Base-by-base conservation (phyloP, 2,888 invertebrate species). In the Dendrolimus pini region DNA sequence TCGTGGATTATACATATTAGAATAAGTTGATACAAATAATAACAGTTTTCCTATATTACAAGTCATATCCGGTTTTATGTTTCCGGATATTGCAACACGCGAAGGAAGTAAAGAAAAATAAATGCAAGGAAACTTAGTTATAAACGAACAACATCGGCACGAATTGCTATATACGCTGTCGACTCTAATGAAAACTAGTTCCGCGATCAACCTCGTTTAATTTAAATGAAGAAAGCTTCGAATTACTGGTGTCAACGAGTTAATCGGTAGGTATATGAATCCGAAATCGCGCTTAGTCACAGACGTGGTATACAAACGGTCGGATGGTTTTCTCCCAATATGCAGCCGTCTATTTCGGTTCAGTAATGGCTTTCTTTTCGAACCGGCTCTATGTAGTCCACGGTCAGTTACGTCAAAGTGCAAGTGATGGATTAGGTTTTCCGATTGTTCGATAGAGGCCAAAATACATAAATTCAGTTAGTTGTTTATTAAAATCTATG, bases 331-430 rank as follows among this genome's bases (percentile, higher is more conserved):
- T 53, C 42, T 55, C 18, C n/a, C 52, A n/a, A 41, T 58, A 12
- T 41, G 47, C 52, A 9, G 47, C 2, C 47, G 9, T 7, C 41
- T 52, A 41, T 54, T 58, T 57, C 62, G 62, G 61, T 63, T 62
- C 56, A 52, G 62, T 57, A 58, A 55, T 57, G 41, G 59, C 30
- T 57, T 47, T 56, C 54, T 59, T 56, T 60, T 53, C 57, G 59
- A 59, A 53, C 55, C 54, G 55, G 54, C 42, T 59, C 13, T 57
- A 61, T 60, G 61, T 65, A 63, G 64, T 57, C 63, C 62, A 63
- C 58, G 61, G 59, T 56, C 61, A 57, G 59, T 63, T 63, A 61
- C 64, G 63, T 64, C 62, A 64, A 53, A 18, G 41, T 47, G 55
- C 55, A 56, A 60, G 54, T 56, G 55, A 60, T 58, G 58, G 60